Conservation (phyloP, 2,113 vertebrate genomes). For the Centropus unirufus region DNA sequence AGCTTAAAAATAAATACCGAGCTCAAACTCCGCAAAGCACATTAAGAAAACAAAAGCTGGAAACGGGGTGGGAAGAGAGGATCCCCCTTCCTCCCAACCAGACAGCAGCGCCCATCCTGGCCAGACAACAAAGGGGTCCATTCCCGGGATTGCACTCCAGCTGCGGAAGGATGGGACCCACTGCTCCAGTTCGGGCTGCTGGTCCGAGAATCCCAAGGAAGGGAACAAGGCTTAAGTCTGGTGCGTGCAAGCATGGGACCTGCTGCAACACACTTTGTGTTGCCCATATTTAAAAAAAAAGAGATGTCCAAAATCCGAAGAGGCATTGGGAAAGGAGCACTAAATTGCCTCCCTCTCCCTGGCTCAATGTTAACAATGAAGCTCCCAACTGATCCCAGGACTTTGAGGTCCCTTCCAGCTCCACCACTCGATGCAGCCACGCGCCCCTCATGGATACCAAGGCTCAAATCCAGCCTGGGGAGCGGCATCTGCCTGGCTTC, state of each 20-base stretch:
- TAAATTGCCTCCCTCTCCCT: not conserved
- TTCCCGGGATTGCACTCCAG: not conserved
- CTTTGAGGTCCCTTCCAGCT: not conserved
- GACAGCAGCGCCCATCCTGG: not conserved
- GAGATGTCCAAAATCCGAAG: not conserved
- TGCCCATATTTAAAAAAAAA: accelerated
- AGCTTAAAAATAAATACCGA: not conserved
- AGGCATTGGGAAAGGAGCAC: not conserved
- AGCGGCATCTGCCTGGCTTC: not conserved
- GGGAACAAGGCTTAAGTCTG: no score
- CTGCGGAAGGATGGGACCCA: not conserved
- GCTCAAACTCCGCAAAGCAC: not conserved
- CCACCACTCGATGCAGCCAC: not conserved
- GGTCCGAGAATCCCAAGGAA: not conserved
- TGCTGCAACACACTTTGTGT: accelerated
- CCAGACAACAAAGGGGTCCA: not conserved
- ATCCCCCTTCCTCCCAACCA: not conserved
- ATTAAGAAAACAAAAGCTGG: not conserved
- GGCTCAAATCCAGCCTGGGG: not conserved
- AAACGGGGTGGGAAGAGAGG: not conserved
- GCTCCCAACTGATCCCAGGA: no score
- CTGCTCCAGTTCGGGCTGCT: accelerated
- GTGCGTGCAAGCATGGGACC: accelerated
- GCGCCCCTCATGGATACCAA: accelerated
- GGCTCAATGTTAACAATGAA: accelerated